Conservation (phyloP, 2,113 vertebrate genomes). For the Tor tambroides region DNA sequence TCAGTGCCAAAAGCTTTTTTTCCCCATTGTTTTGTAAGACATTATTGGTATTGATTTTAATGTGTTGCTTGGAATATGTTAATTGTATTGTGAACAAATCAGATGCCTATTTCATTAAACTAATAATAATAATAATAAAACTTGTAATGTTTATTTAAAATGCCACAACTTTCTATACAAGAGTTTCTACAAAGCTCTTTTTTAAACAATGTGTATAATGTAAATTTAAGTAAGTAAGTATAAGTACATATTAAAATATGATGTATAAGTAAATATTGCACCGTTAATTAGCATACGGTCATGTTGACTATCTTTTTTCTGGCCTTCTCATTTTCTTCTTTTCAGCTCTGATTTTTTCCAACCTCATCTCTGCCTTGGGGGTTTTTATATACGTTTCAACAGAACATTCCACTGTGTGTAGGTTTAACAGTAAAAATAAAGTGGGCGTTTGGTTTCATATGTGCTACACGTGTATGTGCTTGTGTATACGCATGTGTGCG, state of each 20-base stretch:
- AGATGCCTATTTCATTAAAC: too few species aligned
- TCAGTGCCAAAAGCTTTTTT: neutral
- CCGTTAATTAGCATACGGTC: neutral
- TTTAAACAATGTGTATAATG: too few species aligned
- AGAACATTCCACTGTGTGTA: constrained; percentile 3
- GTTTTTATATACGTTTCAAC: neutral
- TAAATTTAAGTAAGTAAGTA: too few species aligned
- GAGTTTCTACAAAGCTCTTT: too few species aligned
- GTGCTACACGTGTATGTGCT: neutral
- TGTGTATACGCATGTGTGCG: too few species aligned
- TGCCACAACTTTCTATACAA: too few species aligned
- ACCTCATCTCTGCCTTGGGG: neutral
- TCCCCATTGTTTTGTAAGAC: neutral
- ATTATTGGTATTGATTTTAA: too few species aligned
- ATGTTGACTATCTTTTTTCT: neutral
- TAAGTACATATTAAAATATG: too few species aligned
- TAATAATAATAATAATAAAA: too few species aligned
- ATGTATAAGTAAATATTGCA: neutral
- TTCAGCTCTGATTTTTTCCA: neutral
- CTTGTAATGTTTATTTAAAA: too few species aligned
- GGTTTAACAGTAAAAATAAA: neutral
- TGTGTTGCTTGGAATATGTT: too few species aligned
- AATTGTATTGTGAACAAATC: too few species aligned
- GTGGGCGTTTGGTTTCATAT: neutral
- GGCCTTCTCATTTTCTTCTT: neutral